Evolutionary conservation across 1,140 invertebrate genomes (phyloP).

Genomic region (Mizuhopecten yessoensis): DNA sequence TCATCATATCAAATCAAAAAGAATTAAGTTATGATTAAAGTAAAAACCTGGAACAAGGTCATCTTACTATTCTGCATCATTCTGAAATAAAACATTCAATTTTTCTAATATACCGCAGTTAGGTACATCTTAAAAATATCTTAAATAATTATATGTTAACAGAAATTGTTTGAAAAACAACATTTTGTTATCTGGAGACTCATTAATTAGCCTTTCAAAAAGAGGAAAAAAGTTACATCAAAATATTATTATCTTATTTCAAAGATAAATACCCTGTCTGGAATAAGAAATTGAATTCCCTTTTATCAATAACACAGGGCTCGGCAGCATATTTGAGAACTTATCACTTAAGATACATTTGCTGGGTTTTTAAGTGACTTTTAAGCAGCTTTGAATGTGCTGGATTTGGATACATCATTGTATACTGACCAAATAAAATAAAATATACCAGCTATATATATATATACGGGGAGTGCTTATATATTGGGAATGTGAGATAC

Average conservation of each 20-base stretch:
- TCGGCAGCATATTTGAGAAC: no score
- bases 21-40: neutral
- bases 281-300: no score
- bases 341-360: neutral
- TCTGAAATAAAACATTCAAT: neutral
- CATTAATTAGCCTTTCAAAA: no score
- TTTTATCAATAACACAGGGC: no score
- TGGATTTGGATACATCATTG: neutral
- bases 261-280: no score
- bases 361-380: neutral
- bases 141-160: no score
- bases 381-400: neutral
- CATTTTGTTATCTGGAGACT: no score
- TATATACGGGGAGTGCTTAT: constrained; percentile 8
- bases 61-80: neutral
- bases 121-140: neutral
- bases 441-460: neutral
- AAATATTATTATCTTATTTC: no score
- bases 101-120: neutral
- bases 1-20: neutral
- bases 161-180: no score
- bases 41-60: neutral
- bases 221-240: no score
- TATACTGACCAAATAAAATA: neutral
- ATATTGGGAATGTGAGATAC: constrained; percentile 25